A percentile compares a stretch with the other conserved stretches of the same genome.
Conservation (phyloP, 2,113 vertebrate species). For the Crotalus helleri region DNA sequence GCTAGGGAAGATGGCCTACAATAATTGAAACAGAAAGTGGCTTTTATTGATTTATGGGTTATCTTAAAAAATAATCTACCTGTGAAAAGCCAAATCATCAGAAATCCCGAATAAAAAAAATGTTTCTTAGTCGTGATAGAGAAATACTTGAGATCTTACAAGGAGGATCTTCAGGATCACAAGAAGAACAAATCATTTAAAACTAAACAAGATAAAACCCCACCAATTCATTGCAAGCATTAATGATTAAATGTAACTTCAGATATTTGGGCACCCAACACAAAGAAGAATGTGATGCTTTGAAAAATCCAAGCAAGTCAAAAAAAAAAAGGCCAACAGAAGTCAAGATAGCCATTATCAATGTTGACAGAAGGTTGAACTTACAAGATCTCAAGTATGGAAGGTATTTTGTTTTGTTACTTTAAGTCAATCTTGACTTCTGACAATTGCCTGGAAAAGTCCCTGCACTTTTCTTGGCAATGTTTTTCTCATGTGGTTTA, state of each 20-base stretch:
- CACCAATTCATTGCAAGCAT: not conserved
- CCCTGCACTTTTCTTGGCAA: not conserved
- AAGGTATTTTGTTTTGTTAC: not conserved
- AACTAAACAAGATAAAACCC: not conserved
- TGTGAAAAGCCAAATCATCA: not conserved
- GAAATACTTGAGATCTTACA: not conserved
- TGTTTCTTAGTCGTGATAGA: not conserved
- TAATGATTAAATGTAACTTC: not conserved
- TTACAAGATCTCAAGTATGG: not conserved
- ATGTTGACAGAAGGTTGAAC: not conserved
- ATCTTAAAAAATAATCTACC: conserved; percentile 2
- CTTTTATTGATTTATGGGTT: not conserved
- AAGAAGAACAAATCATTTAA: not conserved
- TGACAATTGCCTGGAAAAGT: not conserved
- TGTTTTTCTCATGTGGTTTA: not conserved
- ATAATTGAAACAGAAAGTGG: not conserved
- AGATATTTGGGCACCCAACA: not conserved
- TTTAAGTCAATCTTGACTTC: not conserved
- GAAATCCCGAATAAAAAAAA: not conserved
- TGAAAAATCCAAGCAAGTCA: not conserved
- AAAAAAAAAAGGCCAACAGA: not conserved
- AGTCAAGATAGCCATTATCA: not conserved
- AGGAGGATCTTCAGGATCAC: not conserved
- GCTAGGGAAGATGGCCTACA: conserved; percentile 10
- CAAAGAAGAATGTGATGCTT: not conserved